phyloP scores from a whole-genome alignment of 2,797 vertebrate species.

The Gobio occitaniae region DNA sequence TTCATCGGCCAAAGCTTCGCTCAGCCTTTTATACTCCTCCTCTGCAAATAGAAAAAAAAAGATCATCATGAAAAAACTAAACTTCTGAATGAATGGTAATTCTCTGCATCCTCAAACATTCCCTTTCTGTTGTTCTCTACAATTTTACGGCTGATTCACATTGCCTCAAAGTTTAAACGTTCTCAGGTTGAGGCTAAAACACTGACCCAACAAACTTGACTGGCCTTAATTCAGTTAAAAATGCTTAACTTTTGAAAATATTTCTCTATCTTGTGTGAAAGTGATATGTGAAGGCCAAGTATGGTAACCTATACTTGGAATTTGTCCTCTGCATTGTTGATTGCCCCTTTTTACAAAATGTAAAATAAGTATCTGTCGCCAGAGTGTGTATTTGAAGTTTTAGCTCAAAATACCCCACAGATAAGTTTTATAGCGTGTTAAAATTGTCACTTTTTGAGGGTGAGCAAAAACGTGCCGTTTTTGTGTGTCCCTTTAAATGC shows the following conservation, averaged over 20 bases:
- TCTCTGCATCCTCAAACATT: background rate
- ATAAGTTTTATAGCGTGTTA: no score
- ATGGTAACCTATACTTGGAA: no score
- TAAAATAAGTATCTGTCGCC: no score
- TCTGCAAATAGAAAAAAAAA: conserved; percentile 81
- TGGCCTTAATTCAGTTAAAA: background rate
- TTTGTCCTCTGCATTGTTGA: no score
- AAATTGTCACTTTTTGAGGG: no score
- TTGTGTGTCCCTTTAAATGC: no score
- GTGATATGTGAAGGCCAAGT: no score
- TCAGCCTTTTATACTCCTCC: conserved; percentile 98
- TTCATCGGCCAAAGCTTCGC: conserved; percentile 95
- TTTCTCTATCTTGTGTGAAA: background rate
- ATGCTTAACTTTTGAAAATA: background rate
- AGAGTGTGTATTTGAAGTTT: no score
- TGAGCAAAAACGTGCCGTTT: no score
- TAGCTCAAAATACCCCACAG: no score
- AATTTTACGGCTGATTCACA: background rate
- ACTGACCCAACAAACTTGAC: background rate
- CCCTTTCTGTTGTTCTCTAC: background rate
- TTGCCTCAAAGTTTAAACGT: background rate
- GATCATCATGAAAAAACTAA: background rate
- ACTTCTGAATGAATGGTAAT: background rate
- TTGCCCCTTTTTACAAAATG: no score
- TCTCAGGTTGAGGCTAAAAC: background rate